Evolutionary conservation across 2,888 invertebrate species (phyloP).

Genomic region (Sminthurinus aureus): DNA sequence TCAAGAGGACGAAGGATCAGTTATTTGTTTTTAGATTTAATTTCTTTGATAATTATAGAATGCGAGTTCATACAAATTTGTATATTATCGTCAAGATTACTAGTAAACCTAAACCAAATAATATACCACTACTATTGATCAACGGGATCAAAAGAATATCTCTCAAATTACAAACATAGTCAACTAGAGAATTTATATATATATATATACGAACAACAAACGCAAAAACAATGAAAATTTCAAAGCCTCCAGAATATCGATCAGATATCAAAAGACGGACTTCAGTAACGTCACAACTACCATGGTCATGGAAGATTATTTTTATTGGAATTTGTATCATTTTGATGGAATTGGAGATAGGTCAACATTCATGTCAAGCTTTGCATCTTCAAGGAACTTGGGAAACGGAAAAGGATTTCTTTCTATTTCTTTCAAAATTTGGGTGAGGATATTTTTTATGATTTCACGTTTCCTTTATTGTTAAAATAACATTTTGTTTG

Average conservation of each 20-base stretch:
- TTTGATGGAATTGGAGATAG: conserved; percentile 3
- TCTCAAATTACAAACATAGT: background rate
- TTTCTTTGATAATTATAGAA: too few species aligned
- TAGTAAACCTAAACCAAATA: too few species aligned
- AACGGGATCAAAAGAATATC: background rate
- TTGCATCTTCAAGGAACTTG: conserved; percentile 74
- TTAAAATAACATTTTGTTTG: too few species aligned
- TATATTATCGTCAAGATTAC: too few species aligned
- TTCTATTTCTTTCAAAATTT: conserved; percentile 92
- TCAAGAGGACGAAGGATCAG: too few species aligned
- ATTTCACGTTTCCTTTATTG: too few species aligned
- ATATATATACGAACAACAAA: background rate
- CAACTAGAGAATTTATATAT: background rate
- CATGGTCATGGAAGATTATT: background rate
- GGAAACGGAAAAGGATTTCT: conserved; percentile 76
- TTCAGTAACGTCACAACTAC: background rate
- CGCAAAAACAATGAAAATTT: background rate
- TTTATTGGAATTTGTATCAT: background rate
- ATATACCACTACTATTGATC: too few species aligned
- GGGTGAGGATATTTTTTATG: conserved; percentile 63
- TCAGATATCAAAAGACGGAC: background rate
- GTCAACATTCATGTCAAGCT: conserved; percentile 19
- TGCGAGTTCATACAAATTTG: too few species aligned
- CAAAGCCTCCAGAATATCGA: background rate
- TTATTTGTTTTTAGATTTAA: too few species aligned